A percentile compares a stretch with the other conserved stretches of the same genome.
Evolutionary conservation across 1,140 invertebrate species (phyloP).

Genomic region (Epicauta chinensis): DNA sequence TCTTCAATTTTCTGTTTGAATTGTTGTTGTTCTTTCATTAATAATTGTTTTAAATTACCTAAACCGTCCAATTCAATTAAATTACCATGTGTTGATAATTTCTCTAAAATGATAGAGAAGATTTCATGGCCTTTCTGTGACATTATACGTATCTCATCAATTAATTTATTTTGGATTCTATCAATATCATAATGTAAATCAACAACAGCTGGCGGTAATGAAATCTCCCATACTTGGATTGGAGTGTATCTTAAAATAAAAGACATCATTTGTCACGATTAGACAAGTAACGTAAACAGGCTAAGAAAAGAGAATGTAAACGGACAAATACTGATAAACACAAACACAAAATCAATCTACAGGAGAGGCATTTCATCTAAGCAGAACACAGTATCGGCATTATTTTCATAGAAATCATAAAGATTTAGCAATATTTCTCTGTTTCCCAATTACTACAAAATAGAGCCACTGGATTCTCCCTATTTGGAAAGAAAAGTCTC

Average conservation of each 20-base stretch:
- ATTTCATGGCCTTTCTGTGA: conserved; percentile 66
- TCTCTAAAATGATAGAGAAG: conserved; percentile 58
- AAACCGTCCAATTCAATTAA: conserved; percentile 47
- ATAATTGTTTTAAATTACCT: conserved; percentile 48
- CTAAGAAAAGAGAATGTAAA: too few relatives aligned
- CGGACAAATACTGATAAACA: too few relatives aligned
- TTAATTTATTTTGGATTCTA: conserved; percentile 46
- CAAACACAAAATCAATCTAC: too few relatives aligned
- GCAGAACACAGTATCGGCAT: too few relatives aligned
- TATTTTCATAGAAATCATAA: too few relatives aligned
- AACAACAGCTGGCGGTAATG: conserved; percentile 58
- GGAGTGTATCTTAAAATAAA: conserved; percentile 51
- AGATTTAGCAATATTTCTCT: too few relatives aligned
- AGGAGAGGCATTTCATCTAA: too few relatives aligned
- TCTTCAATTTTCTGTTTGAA: conserved; percentile 71
- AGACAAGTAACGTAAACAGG: too few relatives aligned
- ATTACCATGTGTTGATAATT: conserved; percentile 37
- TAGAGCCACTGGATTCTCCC: too few relatives aligned
- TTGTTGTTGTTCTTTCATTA: conserved; percentile 58
- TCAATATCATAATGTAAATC: conserved; percentile 47
- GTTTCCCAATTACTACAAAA: too few relatives aligned
- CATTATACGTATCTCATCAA: conserved; percentile 64
- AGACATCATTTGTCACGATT: too few relatives aligned
- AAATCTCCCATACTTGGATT: conserved; percentile 69
- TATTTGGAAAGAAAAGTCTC: too few relatives aligned